Conservation (phyloP, 2,797 vertebrate genomes). For the Sebastes diaconus region DNA sequence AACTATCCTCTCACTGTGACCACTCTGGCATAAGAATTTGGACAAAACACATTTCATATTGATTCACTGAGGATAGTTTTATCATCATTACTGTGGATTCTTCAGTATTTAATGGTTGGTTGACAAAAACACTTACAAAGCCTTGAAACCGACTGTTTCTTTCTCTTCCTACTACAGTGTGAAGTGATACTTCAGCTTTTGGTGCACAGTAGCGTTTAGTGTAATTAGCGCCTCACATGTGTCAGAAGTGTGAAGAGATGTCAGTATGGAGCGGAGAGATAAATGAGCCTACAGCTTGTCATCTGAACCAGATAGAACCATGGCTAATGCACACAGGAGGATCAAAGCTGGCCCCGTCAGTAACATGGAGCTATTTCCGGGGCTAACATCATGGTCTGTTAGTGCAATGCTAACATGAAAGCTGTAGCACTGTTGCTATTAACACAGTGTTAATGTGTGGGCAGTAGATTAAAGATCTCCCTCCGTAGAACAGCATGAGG, state of each 20-base stretch:
- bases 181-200: background rate
- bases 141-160: background rate
- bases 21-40: slow-evolving; percentile 1
- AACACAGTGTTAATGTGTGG: slow-evolving; percentile 21
- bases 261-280: slow-evolving; percentile 33
- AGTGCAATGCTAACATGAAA: slow-evolving; percentile 57
- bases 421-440: slow-evolving; percentile 13
- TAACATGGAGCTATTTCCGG: slow-evolving; percentile 59
- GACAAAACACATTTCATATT: slow-evolving; percentile 15
- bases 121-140: slow-evolving; percentile 3
- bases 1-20: background rate
- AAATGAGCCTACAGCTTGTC: slow-evolving; percentile 46
- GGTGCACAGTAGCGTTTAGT: background rate
- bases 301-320: slow-evolving; percentile 57
- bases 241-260: slow-evolving; percentile 29
- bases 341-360: slow-evolving; percentile 69
- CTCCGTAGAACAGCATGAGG: slow-evolving; percentile 1
- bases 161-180: background rate
- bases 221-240: slow-evolving; percentile 19
- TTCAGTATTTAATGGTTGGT: slow-evolving; percentile 5
- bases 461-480: slow-evolving; percentile 43
- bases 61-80: slow-evolving; percentile 16
- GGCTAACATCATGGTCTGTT: slow-evolving; percentile 51
- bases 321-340: slow-evolving; percentile 63
- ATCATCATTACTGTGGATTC: slow-evolving; percentile 6